Percentiles rank a stretch among this genome's conserved stretches.
Conservation (phyloP, 1,140 invertebrate species). For the Pseudobourletiella spinata region DNA sequence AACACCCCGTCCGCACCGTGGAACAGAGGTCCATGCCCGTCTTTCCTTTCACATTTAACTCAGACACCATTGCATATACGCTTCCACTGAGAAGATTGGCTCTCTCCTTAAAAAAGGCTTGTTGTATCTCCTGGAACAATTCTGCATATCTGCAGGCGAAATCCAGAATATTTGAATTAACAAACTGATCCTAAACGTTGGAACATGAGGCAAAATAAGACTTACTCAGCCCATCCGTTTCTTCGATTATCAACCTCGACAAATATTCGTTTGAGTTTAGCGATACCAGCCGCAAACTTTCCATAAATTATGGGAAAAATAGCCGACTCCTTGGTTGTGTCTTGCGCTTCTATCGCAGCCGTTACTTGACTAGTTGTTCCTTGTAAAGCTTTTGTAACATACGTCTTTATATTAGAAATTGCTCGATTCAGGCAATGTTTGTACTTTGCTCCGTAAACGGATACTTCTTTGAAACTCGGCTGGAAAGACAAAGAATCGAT, state of each 20-base stretch:
- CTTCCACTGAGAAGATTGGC: conserved; percentile 63
- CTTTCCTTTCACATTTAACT: conserved; percentile 50
- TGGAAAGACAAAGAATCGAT: no score
- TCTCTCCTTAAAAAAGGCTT: conserved; percentile 71
- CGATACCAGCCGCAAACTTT: conserved; percentile 80
- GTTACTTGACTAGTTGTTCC: conserved; percentile 66
- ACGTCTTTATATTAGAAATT: conserved; percentile 65
- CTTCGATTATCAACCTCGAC: conserved; percentile 68
- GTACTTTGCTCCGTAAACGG: conserved; percentile 61
- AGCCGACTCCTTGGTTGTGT: conserved; percentile 54
- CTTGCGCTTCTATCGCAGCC: conserved; percentile 34
- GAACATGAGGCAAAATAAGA: no score
- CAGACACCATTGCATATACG: conserved; percentile 62
- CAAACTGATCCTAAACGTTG: no score
- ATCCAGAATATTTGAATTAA: no score
- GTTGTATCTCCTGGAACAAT: conserved; percentile 70
- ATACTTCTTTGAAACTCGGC: conserved; percentile 62
- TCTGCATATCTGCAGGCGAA: conserved; percentile 54
- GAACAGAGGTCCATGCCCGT: conserved; percentile 72
- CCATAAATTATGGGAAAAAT: conserved; percentile 81
- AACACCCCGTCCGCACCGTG: conserved; percentile 74
- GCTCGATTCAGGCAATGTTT: conserved; percentile 68
- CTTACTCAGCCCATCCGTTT: conserved; percentile 59
- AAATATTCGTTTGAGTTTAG: conserved; percentile 69
- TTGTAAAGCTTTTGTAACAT: conserved; percentile 60